A percentile compares a stretch with the other conserved stretches of the same genome.
Conservation (phyloP, 2,113 vertebrate genomes). For the Microtus richardsoni region DNA sequence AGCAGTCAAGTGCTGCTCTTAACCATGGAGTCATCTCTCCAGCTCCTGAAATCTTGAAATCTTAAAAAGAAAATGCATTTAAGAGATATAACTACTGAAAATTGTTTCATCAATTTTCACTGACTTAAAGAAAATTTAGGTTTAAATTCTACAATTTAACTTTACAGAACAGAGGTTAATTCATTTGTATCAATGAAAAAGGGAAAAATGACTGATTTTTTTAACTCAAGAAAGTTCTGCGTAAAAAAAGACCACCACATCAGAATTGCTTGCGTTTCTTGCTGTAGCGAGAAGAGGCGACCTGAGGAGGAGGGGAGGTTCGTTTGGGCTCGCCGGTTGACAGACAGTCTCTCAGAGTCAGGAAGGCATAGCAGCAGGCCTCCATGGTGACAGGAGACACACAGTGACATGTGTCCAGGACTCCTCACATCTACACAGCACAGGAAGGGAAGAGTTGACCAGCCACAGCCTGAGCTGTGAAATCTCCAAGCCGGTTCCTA, state of each 20-base stretch:
- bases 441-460: not conserved
- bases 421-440: not conserved
- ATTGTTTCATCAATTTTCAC: not conserved
- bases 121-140: conserved; percentile 28
- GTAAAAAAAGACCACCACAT: not conserved
- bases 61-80: not conserved
- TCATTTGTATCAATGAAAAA: not conserved
- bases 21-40: too few relatives aligned
- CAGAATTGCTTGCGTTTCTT: not conserved
- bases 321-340: accelerated
- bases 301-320: not conserved
- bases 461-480: not conserved
- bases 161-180: conserved; percentile 6
- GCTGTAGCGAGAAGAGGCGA: not conserved
- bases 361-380: not conserved
- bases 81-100: conserved; percentile 35
- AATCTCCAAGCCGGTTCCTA: not conserved
- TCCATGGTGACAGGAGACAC: not conserved
- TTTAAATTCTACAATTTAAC: not conserved
- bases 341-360: not conserved
- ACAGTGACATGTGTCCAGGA: not conserved
- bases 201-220: not conserved
- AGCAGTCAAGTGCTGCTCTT: too few relatives aligned
- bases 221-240: not conserved
- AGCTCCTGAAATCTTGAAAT: not conserved